Evolutionary conservation across 2,113 vertebrate species (phyloP).

Genomic region (Sisor rabdophorus): DNA sequence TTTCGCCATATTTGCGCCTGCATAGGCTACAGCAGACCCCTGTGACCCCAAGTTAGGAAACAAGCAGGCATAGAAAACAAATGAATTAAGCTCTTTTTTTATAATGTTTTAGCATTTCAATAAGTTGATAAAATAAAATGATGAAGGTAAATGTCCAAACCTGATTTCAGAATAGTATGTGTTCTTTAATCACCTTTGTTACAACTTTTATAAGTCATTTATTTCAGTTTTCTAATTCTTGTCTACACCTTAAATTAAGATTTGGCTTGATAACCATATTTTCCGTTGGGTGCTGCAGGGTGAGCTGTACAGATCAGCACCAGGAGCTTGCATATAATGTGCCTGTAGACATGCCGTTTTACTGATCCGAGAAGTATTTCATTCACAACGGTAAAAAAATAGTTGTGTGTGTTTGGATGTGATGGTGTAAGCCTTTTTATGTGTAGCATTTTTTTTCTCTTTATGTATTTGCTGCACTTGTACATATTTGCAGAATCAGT

Average conservation of each 20-base stretch:
- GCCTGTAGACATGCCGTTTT: constrained; percentile 53
- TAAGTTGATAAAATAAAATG: too few species aligned
- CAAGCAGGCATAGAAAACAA: too few species aligned
- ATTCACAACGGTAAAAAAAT: constrained; percentile 64
- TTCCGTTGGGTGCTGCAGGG: not conserved
- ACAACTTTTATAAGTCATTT: too few species aligned
- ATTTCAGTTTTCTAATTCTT: too few species aligned
- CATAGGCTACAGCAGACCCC: too few species aligned
- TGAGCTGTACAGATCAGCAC: constrained; percentile 18
- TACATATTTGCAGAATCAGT: not conserved
- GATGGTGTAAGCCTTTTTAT: constrained; percentile 8
- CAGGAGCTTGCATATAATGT: constrained; percentile 17
- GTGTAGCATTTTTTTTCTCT: not conserved
- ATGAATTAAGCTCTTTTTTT: too few species aligned
- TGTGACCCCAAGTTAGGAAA: too few species aligned
- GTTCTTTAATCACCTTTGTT: too few species aligned
- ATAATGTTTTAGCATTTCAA: too few species aligned
- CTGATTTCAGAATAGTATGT: too few species aligned
- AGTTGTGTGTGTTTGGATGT: constrained; percentile 44
- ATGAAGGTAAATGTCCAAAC: too few species aligned
- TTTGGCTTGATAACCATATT: not conserved
- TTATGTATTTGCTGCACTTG: not conserved
- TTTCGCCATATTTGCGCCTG: too few species aligned
- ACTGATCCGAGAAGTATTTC: constrained; percentile 68
- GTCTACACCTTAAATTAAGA: not conserved